These are phyloP conservation scores for Myiagra hebetior DNA, from an alignment of 2,113 vertebrate genomes.

Conservation along the genomic window DNA sequence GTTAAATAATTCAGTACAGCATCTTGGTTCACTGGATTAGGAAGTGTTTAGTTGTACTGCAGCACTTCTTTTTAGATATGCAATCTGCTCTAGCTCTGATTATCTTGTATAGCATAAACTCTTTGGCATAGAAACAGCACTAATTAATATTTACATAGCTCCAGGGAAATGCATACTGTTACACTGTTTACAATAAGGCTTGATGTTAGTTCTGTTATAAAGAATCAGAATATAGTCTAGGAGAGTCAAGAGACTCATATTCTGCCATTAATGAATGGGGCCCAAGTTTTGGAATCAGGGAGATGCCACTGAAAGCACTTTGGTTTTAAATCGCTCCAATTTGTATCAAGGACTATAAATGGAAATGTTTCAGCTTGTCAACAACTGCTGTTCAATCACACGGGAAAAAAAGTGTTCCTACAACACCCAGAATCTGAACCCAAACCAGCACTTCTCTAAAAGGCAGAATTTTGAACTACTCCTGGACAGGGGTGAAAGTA, in stretches of 20 bases:
- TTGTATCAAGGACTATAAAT: not conserved
- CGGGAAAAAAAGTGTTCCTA: rapidly evolving
- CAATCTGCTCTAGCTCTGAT: not conserved
- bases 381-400: not conserved
- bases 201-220: not conserved
- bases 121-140: not conserved
- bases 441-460: not conserved
- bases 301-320: not conserved
- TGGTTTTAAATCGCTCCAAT: not conserved
- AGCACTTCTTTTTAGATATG: not conserved
- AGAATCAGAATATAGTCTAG: not conserved
- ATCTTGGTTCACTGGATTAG: not conserved
- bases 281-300: not conserved
- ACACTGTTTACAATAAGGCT: not conserved
- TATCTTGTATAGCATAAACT: not conserved
- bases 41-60: not conserved
- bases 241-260: not conserved
- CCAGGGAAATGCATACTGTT: not conserved
- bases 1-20: not conserved
- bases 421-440: not conserved
- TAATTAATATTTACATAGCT: not conserved
- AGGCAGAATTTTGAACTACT: not conserved
- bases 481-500: not conserved
- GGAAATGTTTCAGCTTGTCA: not conserved
- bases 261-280: not conserved